phyloP scores from a whole-genome alignment of 2,113 vertebrate genomes.

The Mellivora capensis region DNA sequence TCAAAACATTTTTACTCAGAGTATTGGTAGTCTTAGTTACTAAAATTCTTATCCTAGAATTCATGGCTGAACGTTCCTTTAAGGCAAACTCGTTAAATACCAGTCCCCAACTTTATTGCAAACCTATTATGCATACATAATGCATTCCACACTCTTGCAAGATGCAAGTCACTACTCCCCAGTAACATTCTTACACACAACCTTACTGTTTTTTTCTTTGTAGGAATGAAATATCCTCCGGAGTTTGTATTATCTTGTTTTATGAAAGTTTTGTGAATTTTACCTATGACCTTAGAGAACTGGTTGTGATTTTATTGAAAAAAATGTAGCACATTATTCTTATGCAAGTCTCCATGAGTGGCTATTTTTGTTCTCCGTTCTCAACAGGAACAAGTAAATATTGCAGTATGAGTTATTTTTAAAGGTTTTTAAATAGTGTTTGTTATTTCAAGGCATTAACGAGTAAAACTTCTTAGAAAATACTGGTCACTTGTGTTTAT shows the following conservation, averaged over 20 bases:
- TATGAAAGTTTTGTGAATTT: constrained; percentile 58
- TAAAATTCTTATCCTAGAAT: constrained; percentile 11
- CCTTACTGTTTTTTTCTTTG: background rate
- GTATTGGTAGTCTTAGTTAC: background rate
- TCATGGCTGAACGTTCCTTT: constrained; percentile 21
- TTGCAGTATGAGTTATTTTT: constrained; percentile 82
- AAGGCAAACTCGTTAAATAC: constrained; percentile 40
- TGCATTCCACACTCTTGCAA: constrained; percentile 7
- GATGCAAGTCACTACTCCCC: background rate
- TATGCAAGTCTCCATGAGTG: constrained; percentile 78
- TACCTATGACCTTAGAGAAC: constrained; percentile 72
- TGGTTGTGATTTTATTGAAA: constrained; percentile 71
- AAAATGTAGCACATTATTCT: constrained; percentile 73
- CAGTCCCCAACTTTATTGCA: constrained; percentile 53
- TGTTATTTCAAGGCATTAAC: constrained; percentile 82
- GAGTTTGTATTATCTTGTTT: constrained; percentile 60
- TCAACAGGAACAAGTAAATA: constrained; percentile 83
- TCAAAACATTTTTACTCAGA: background rate
- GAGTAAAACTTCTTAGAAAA: constrained; percentile 79
- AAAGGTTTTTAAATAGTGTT: constrained; percentile 81
- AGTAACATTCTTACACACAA: constrained; percentile 20
- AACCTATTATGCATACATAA: constrained; percentile 42
- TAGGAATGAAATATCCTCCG: background rate
- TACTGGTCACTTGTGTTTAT: constrained; percentile 79
- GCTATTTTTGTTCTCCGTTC: constrained; percentile 81